Percentiles rank a stretch among this genome's conserved stretches.
These are phyloP conservation scores for Stomatorhinus ivindoensis DNA, from an alignment of 2,113 vertebrate genomes.

Conservation along the genomic window DNA sequence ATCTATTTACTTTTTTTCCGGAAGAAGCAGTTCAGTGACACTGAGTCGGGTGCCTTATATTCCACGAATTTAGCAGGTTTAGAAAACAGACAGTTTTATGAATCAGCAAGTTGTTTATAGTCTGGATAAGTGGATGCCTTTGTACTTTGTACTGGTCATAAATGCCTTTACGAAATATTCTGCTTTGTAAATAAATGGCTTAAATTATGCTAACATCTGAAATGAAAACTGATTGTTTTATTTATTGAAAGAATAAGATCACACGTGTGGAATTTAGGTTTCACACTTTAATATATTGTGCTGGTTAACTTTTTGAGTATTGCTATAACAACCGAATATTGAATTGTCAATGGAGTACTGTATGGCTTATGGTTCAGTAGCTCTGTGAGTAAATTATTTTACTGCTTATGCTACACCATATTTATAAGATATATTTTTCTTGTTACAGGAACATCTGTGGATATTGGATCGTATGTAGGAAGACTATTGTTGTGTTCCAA, in stretches of 20 bases:
- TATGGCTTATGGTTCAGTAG: not conserved
- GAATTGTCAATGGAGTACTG: not conserved
- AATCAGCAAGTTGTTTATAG: not conserved
- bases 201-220: not conserved
- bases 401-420: not conserved
- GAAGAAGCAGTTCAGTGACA: not conserved
- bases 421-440: not conserved
- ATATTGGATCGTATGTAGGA: conserved; percentile 50
- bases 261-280: not conserved
- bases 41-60: not conserved
- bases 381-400: not conserved
- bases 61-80: not conserved
- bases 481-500: conserved; percentile 41
- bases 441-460: conserved; percentile 21
- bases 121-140: not conserved
- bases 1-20: not conserved
- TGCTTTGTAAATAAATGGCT: not conserved
- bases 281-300: not conserved
- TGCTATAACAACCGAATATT: not conserved
- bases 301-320: not conserved
- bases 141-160: not conserved
- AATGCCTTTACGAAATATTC: not conserved
- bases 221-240: not conserved
- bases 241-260: not conserved
- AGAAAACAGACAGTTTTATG: not conserved